Evolutionary conservation across 2,113 vertebrate genomes (phyloP), one percentile per base, ranked within the genome.

Genomic region (Saimiri boliviensis): DNA sequence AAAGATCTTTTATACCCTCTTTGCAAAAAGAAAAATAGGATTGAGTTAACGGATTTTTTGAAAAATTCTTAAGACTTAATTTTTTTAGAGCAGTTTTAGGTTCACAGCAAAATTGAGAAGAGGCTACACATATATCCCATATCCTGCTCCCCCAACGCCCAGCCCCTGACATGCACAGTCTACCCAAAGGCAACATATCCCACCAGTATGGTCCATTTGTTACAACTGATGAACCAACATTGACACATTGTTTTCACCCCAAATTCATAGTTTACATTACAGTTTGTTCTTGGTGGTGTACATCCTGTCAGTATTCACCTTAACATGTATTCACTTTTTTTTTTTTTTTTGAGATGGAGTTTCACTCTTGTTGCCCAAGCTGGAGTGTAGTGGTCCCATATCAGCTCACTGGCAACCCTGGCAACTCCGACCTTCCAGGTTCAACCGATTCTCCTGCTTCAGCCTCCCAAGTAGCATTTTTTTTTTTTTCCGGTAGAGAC

Each of bases 1-100:
- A 58, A 83, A 71, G 49, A 54, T 30, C 23, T 47, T 82, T 49
- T 23, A 63, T 12, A 63, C 30, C 37, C 21, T 76, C 11, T 83
- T 54, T 66, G 58, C 40, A 80, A 73, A 63, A 63, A 58, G 23
- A 60, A 63, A 63, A 42, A 86, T 86, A 82, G 54, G 42, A 92
- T 60, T 74, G 42, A 37, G 27, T 52, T 52, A 35, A 77, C 92
- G 19, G 11, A n/a, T 40, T 83, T 58, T 16, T 45, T 5, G 30
- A 42, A 45, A 35, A 17, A 40, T 14, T 21, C 42, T 84, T n/a
- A 70, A 77, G 32, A 30, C 11, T 68, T 35, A 25, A 35, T 56
- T 93, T 86, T 79, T 63, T 37, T 91, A 30, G 6, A 42, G 45
- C 14, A 45, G 19, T 71, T 86, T 73, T 73, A 73, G 40, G 49